Evolutionary conservation across 2,113 vertebrate species (phyloP).

Genomic region (Embiotoca jacksoni): DNA sequence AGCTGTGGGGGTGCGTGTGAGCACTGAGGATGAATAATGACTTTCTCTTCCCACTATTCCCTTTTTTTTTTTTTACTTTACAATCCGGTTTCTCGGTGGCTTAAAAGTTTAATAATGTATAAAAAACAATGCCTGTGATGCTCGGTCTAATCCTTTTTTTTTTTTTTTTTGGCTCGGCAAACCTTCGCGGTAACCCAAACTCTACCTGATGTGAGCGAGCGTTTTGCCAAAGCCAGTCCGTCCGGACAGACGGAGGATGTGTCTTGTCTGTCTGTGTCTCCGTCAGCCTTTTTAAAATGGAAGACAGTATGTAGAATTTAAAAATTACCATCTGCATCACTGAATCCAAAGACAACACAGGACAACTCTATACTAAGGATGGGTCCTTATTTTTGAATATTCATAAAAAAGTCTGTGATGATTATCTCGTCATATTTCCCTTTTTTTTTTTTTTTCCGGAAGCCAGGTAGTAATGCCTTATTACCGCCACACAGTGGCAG

Average conservation of each 20-base stretch:
- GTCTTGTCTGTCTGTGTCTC: neutral
- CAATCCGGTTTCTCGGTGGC: slow-evolving; percentile 84
- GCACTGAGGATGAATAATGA: slow-evolving; percentile 77
- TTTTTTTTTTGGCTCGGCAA: slow-evolving; percentile 53
- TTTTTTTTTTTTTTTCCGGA: no score
- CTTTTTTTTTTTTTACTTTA: slow-evolving; percentile 44
- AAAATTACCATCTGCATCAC: neutral
- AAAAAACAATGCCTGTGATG: slow-evolving; percentile 79
- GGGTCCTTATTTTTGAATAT: no score
- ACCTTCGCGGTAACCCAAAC: slow-evolving; percentile 72
- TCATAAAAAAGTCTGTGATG: no score
- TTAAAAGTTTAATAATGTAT: slow-evolving; percentile 85
- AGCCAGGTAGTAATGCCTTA: no score
- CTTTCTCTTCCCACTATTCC: slow-evolving; percentile 63
- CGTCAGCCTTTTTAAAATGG: neutral
- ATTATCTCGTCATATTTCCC: no score
- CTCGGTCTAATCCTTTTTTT: slow-evolving; percentile 68
- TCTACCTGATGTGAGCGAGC: slow-evolving; percentile 61
- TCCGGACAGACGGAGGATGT: slow-evolving; percentile 21
- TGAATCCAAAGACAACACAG: neutral
- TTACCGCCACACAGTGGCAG: no score
- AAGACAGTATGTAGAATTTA: slow-evolving; percentile 6
- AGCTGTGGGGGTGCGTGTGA: slow-evolving; percentile 50
- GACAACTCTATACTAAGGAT: neutral
- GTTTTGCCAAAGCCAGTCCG: slow-evolving; percentile 45